Evolutionary conservation across 2,113 vertebrate species (phyloP), one percentile per base, ranked within the genome.

Genomic region (Pelecanoides urinatrix): DNA sequence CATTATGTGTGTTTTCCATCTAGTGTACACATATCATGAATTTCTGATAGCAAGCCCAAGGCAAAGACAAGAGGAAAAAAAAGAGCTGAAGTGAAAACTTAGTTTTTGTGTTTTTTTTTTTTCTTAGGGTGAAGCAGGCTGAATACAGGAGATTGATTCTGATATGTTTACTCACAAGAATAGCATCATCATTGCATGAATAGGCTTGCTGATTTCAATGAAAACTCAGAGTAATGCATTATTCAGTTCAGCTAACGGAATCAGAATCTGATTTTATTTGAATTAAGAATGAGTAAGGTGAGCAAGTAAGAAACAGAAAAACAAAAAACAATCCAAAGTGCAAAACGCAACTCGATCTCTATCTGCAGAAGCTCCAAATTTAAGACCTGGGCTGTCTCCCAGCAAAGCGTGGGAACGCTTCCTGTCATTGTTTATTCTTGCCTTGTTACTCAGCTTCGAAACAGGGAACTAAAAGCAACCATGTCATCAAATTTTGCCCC

Each of bases 91-190:
- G n/a, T 34, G 40, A 87, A 92, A 92, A 59, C 38, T 65, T 61
- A 9, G 18, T 42, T 59, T 74, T 73, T 8, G 38, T 40, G 38
- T 11, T 83, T n/a, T 80, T 79, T 59, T 80, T 83, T 73, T 79
- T 84, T 34, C n/a, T 59, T 36, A 44, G 61, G 70, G 86, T 90
- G 83, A 80, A 86, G 71, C 13, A 72, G 49, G n/a, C 73, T 91
- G 88, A 89, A 92, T 44, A 65, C 21, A 86, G 11, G 13, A 84
- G 91, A 84, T 56, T 52, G 94, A 87, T 83, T 93, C 75, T 30
- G 82, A 67, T 72, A 59, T 67, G 66, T 94, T 96, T 97, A 91
- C 94, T 85, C 73, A 74, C 86, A 85, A 86, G 92, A 92, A 71
- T 2, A 91, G 70, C 66, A 92, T 30, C 91, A 91, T 85, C 86